Conservation (phyloP, 2,888 invertebrate genomes). For the Lottia scabra region DNA sequence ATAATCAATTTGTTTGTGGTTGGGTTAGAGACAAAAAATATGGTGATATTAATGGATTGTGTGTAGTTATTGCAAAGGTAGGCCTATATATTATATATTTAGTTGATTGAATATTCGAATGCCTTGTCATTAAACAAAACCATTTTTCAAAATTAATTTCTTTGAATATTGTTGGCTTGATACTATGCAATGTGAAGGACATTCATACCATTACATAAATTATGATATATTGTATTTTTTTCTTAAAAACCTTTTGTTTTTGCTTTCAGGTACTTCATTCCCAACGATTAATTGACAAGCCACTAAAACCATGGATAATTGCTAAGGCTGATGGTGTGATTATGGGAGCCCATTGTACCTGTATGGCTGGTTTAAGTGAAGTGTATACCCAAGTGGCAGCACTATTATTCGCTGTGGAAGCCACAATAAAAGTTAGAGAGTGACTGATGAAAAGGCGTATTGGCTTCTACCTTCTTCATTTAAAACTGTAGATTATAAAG, state of each 20-base stretch:
- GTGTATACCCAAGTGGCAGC: background rate
- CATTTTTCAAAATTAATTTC: too few species aligned
- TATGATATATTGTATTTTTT: too few species aligned
- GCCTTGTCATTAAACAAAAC: too few species aligned
- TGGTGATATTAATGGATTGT: background rate
- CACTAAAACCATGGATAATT: too few species aligned
- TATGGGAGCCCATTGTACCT: background rate
- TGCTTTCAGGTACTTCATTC: too few species aligned
- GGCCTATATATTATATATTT: background rate
- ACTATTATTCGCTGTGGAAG: background rate
- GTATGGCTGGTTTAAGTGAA: background rate
- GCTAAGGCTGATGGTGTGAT: too few species aligned
- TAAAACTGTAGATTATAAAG: background rate
- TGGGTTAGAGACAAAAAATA: constrained; percentile 26
- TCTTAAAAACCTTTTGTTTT: too few species aligned
- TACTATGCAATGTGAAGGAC: too few species aligned
- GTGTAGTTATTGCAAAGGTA: constrained; percentile 28
- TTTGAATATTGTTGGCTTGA: too few species aligned
- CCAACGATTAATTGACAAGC: too few species aligned
- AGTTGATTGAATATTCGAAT: too few species aligned
- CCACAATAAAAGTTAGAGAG: background rate
- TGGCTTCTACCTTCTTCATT: background rate
- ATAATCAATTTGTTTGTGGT: constrained; percentile 34
- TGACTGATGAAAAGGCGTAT: background rate
- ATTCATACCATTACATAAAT: too few species aligned